These are phyloP conservation scores for Ictalurus punctatus DNA, from an alignment of 2,113 vertebrate species.

Conservation along the genomic window DNA sequence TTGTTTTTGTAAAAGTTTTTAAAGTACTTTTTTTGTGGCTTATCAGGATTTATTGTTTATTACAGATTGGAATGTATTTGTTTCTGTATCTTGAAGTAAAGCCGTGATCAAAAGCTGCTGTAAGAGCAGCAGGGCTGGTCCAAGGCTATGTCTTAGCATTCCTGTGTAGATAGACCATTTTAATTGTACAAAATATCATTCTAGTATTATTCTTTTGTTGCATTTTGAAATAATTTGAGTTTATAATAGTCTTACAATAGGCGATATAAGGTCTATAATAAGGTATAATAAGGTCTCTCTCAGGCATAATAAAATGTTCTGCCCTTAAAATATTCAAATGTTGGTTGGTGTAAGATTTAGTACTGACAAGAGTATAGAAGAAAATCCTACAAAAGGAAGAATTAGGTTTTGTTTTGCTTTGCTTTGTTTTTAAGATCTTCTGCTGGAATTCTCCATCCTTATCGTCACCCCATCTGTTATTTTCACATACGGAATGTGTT, in stretches of 20 bases:
- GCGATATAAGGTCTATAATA: background rate
- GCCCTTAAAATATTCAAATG: background rate
- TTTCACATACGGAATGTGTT: background rate
- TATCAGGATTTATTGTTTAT: slow-evolving; percentile 20
- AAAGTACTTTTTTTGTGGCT: background rate
- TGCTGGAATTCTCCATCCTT: background rate
- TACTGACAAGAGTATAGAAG: background rate
- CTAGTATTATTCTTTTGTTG: background rate
- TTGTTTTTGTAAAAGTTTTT: background rate
- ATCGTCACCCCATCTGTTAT: background rate
- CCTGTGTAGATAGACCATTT: background rate
- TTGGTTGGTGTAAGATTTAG: background rate
- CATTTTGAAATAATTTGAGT: background rate
- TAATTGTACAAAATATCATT: background rate
- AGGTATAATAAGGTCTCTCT: background rate
- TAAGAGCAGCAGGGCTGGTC: background rate
- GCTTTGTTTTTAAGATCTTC: background rate
- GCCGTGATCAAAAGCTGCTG: background rate
- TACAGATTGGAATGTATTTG: background rate
- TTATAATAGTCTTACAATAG: background rate
- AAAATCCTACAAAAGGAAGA: background rate
- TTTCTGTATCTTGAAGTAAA: background rate
- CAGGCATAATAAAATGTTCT: background rate
- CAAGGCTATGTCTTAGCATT: background rate
- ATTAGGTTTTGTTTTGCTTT: background rate